Evolutionary conservation across 2,888 invertebrate genomes (phyloP), one percentile per base, ranked within the genome.

Genomic region (Catonia carolina): DNA sequence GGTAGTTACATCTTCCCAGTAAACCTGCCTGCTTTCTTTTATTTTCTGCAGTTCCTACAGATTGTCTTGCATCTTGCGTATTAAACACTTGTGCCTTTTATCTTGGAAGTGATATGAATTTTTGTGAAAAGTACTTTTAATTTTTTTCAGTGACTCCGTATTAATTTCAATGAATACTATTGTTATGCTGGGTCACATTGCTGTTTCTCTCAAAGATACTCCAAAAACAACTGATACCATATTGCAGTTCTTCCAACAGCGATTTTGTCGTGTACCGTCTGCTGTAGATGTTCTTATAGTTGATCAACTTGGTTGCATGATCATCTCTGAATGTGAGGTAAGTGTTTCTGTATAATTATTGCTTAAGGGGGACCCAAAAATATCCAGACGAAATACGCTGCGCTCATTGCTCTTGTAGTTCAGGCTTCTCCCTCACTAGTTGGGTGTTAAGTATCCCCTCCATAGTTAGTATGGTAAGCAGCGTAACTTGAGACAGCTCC

Each of bases 221-320:
- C 90, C 93, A 0, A 92, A 92, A 71, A 95, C 96, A 0, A 93
- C 94, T 0, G 92, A 95, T 65, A 93, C 93, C 1, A 94, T 98
- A 61, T 76, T 98, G 37, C 94, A 96, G 73, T 97, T 99, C 72
- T 95, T 98, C 70, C 94, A 96, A 69, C 97, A 99, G 73, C 81
- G 79, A 27, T 87, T 99, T 69, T 96, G 96, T 69, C 86, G 92
- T 39, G 89, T 94, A 1, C 95, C 97, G 0, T 83, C 88, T 6
- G 83, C 87, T 6, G 78, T 98, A 60, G 98, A 99, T 72, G 87
- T 88, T 0, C 75, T 98, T 22, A 99, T 99, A 67, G 92, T 99
- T 5, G 94, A 96, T 73, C 98, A 98, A 73, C 77, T 99, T 47
- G 98, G 98, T 12, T 95, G 95, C 70, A 98, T 99, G 87, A 89